These are phyloP conservation scores for Aricia artaxerxes DNA, from an alignment of 2,888 invertebrate genomes.

Conservation along the genomic window DNA sequence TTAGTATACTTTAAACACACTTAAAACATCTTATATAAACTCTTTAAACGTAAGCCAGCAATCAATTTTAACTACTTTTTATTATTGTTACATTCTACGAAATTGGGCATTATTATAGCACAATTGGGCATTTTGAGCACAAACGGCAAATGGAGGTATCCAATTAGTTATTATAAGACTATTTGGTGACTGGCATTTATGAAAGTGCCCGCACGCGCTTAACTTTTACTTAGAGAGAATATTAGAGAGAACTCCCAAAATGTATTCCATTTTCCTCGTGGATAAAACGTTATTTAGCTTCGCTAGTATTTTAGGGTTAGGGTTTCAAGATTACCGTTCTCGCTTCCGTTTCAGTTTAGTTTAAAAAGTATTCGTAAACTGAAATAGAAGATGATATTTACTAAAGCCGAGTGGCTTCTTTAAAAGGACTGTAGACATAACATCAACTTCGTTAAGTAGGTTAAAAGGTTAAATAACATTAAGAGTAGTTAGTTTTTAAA, in stretches of 20 bases:
- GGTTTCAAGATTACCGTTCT: conserved; percentile 7
- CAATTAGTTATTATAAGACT: conserved; percentile 23
- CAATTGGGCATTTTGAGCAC: conserved; percentile 10
- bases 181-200: conserved; percentile 25
- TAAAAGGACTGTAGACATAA: neutral
- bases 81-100: conserved; percentile 1
- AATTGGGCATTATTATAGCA: neutral
- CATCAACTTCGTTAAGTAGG: neutral
- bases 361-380: neutral
- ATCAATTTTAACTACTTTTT: neutral
- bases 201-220: conserved; percentile 12
- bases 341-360: neutral
- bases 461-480: neutral
- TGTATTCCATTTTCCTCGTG: neutral
- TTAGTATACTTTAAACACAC: neutral
- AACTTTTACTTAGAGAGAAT: conserved; percentile 11
- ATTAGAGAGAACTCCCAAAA: neutral
- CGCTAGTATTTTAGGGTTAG: conserved; percentile 13
- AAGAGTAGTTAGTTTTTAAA: neutral
- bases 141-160: conserved; percentile 18
- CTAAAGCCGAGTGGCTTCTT: neutral
- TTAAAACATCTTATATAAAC: neutral
- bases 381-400: neutral
- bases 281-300: conserved; percentile 4
- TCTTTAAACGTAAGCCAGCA: neutral